Evolutionary conservation across 1,140 invertebrate genomes (phyloP).

Genomic region (Scylla paramamosain): DNA sequence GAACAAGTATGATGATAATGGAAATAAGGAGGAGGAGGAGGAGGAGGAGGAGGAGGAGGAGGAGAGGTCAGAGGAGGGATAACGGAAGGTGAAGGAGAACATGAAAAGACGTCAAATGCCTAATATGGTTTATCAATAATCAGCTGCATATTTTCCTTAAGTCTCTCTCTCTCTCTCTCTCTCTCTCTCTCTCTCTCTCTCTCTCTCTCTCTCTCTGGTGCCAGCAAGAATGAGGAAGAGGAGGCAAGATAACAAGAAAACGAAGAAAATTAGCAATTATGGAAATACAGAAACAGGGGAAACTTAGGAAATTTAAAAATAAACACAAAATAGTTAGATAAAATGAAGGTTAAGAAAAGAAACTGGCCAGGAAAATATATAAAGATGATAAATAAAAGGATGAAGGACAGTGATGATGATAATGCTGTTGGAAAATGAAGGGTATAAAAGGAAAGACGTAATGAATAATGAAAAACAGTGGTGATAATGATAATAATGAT

Average conservation of each 20-base stretch:
- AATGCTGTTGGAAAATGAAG: too few relatives aligned
- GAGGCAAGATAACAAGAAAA: not conserved
- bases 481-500: too few relatives aligned
- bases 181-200: constrained; percentile 12
- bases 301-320: not conserved
- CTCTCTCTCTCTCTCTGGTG: not conserved
- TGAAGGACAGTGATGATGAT: too few relatives aligned
- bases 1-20: too few relatives aligned
- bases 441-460: too few relatives aligned
- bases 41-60: not conserved
- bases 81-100: not conserved
- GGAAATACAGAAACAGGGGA: not conserved
- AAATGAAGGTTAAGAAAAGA: not conserved
- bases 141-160: not conserved
- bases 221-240: not conserved
- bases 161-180: not conserved
- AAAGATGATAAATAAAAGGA: too few relatives aligned
- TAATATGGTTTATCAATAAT: not conserved
- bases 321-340: not conserved
- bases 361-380: too few relatives aligned
- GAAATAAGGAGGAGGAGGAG: not conserved
- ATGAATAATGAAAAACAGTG: too few relatives aligned
- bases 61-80: not conserved
- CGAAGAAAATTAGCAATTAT: not conserved
- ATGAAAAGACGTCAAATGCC: not conserved